Percentiles rank a stretch among this genome's conserved stretches.
Conservation (phyloP, 2,113 vertebrate species). For the Casuarius casuarius region DNA sequence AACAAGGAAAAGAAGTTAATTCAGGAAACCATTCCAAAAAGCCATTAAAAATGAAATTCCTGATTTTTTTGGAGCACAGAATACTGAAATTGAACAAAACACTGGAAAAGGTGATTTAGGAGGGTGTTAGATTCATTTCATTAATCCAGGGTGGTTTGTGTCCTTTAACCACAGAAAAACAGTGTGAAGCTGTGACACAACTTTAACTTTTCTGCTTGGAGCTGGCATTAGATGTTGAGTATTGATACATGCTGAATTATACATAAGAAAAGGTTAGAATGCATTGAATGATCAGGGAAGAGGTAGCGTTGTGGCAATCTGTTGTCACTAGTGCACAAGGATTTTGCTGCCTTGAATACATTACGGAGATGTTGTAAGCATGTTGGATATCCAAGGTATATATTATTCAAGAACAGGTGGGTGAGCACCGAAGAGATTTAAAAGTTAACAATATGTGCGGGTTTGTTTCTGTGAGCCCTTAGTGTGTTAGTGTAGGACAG, state of each 20-base stretch:
- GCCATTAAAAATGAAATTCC: not conserved
- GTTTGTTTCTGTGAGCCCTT: not conserved
- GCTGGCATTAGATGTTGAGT: not conserved
- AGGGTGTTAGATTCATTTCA: not conserved
- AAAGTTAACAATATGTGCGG: not conserved
- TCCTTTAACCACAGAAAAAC: not conserved
- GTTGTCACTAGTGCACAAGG: not conserved
- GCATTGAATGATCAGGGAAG: not conserved
- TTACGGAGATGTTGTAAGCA: not conserved
- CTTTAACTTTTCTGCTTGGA: not conserved
- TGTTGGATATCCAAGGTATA: not conserved
- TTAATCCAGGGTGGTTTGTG: not conserved
- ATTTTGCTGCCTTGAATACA: not conserved
- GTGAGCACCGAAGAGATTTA: not conserved
- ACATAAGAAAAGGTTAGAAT: not conserved
- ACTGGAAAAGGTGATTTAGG: not conserved
- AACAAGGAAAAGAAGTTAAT: not conserved
- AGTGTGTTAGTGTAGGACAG: not conserved
- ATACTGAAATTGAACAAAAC: not conserved
- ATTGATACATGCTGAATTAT: not conserved
- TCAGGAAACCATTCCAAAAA: not conserved
- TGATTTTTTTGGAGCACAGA: not conserved
- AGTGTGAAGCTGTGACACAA: not conserved
- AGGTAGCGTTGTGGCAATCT: not conserved
- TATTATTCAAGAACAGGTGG: not conserved